Evolutionary conservation across 2,113 vertebrate species (phyloP), one percentile per base, ranked within the genome.

Genomic region (Alethe castanea): DNA sequence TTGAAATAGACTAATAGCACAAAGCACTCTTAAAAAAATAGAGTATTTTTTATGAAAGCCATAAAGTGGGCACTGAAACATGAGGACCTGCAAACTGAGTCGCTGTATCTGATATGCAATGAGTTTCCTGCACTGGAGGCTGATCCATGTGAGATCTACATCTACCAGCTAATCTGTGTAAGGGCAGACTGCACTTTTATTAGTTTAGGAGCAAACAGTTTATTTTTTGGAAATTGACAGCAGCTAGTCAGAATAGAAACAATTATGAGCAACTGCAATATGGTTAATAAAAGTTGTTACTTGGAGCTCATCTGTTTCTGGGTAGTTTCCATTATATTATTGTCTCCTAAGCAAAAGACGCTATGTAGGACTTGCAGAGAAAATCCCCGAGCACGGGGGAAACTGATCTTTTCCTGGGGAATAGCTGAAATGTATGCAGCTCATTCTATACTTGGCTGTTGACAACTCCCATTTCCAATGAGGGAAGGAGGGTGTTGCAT

Each of bases 401-500:
- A 8, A 31, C 5, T 2, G 3, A 2, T 22, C 57, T 71, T 25
- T 22, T 85, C 10, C 17, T 33, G 8, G 8, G 10, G 5, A 50
- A 42, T 0, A 42, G 4, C 10, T 74, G 15, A 28, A 70, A 18
- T 50, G 25, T 45, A 12, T 28, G 25, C 31, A 62, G 3, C 4
- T 70, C 48, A 36, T 15, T 50, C 42, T 70, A 13, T 54, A 24
- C 7, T 0, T 17, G 8, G 40, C 10, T 23, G 53, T 15, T 66
- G 14, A 47, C 1, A 0, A 29, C 11, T 36, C 45, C 23, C 1
- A n/a, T 42, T 74, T 64, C 23, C 36, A 47, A 2, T 8, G 2
- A 2, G 2, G 4, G 7, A 11, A 14, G 28, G 5, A 15, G 26
- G 4, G 4, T 29, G 31, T 6, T 50, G 24, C 9, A 35, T 1